Conservation (phyloP, 2,888 invertebrate genomes). For the Morpho deidamia region DNA sequence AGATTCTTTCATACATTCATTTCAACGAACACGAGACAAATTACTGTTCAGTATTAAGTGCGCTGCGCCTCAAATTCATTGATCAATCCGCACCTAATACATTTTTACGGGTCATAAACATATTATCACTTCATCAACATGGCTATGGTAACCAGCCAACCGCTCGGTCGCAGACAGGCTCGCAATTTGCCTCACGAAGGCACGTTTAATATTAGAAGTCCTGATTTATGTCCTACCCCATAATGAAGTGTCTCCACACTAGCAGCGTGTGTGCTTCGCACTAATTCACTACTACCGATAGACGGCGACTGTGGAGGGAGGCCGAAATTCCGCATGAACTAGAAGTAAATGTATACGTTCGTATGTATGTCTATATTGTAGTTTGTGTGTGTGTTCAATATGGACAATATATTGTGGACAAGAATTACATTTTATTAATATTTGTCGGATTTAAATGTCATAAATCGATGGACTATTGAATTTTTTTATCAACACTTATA, state of each 20-base stretch:
- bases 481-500: too few relatives aligned
- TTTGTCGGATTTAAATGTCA: too few relatives aligned
- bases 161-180: slow-evolving; percentile 49
- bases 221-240: slow-evolving; percentile 74
- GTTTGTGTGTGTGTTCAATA: too few relatives aligned
- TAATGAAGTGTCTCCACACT: slow-evolving; percentile 76
- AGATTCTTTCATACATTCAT: background rate
- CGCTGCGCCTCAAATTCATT: slow-evolving; percentile 16
- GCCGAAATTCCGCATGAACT: slow-evolving; percentile 23
- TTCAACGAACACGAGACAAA: slow-evolving; percentile 7
- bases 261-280: slow-evolving; percentile 60
- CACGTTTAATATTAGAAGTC: slow-evolving; percentile 79
- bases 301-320: slow-evolving; percentile 31
- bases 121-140: slow-evolving; percentile 38
- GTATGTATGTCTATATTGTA: background rate
- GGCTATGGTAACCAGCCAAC: slow-evolving; percentile 38
- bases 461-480: too few relatives aligned
- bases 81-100: slow-evolving; percentile 27
- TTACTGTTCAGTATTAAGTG: slow-evolving; percentile 4
- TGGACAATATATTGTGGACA: too few relatives aligned
- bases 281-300: slow-evolving; percentile 68
- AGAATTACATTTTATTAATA: too few relatives aligned
- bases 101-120: slow-evolving; percentile 34
- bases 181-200: slow-evolving; percentile 73
- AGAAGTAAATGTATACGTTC: slow-evolving; percentile 10